These are phyloP conservation scores for Celastrina argiolus DNA, from an alignment of 2,888 invertebrate genomes.

Conservation along the genomic window DNA sequence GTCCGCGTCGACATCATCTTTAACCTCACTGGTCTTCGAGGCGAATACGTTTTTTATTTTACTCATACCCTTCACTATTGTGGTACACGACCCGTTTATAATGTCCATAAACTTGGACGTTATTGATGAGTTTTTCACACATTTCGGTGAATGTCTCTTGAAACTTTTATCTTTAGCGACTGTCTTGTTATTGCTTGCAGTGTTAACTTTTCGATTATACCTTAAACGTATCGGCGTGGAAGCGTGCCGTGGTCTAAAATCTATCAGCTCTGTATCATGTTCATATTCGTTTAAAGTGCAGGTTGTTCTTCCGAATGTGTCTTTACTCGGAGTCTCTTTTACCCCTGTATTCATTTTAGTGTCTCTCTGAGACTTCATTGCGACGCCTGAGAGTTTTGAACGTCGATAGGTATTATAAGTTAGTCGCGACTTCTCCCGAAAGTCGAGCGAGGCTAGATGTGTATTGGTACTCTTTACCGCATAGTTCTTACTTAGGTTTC, in stretches of 20 bases:
- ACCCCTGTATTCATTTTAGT: neutral
- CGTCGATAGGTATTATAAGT: neutral
- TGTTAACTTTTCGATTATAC: constrained; percentile 16
- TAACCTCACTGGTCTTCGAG: constrained; percentile 33
- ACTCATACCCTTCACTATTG: constrained; percentile 48
- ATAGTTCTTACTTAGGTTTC: neutral
- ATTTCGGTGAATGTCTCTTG: constrained; percentile 16
- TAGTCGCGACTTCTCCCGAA: neutral
- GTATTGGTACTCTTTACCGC: neutral
- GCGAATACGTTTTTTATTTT: constrained; percentile 52
- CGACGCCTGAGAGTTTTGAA: neutral
- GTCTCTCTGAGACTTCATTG: neutral
- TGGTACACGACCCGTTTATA: constrained; percentile 60
- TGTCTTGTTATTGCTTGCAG: constrained; percentile 29
- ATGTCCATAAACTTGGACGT: constrained; percentile 51
- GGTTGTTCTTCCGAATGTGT: neutral
- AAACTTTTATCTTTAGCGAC: constrained; percentile 23
- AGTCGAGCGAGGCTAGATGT: neutral
- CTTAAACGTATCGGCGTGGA: constrained; percentile 49
- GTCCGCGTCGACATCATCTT: constrained; percentile 21
- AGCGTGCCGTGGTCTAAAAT: constrained; percentile 47
- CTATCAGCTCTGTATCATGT: constrained; percentile 28
- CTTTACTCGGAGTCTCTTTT: constrained; percentile 5
- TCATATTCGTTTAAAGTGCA: constrained; percentile 19
- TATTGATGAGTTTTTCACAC: constrained; percentile 36